These are phyloP conservation scores for Lobophora halterata DNA, from an alignment of 2,888 invertebrate genomes.

Conservation along the genomic window DNA sequence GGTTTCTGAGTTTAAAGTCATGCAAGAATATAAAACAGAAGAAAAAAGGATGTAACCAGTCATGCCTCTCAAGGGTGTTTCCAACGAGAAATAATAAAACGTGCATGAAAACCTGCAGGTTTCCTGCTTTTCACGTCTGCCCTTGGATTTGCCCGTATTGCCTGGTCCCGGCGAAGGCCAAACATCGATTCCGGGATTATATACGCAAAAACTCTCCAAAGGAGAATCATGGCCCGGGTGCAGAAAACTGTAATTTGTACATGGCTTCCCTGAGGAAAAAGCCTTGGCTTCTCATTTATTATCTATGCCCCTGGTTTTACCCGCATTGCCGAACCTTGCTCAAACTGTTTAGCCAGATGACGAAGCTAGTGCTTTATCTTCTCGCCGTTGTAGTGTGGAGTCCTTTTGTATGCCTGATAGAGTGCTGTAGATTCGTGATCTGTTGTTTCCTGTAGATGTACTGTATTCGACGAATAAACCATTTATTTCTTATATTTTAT, in stretches of 20 bases:
- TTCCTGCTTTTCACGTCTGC: too few relatives aligned
- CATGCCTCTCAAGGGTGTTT: too few relatives aligned
- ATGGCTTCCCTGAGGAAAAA: slow-evolving; percentile 46
- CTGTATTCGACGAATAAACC: background rate
- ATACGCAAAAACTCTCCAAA: too few relatives aligned
- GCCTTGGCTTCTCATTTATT: slow-evolving; percentile 43
- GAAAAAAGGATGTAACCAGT: too few relatives aligned
- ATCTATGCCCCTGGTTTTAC: slow-evolving; percentile 51
- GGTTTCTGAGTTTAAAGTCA: too few relatives aligned
- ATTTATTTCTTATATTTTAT: background rate
- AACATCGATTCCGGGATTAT: too few relatives aligned
- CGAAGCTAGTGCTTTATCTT: slow-evolving; percentile 45
- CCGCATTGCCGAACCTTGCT: slow-evolving; percentile 47
- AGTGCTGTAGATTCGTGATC: slow-evolving; percentile 36
- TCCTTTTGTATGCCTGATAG: slow-evolving; percentile 51
- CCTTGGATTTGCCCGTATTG: too few relatives aligned
- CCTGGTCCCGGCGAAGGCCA: too few relatives aligned
- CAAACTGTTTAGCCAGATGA: slow-evolving; percentile 42
- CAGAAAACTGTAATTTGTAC: slow-evolving; percentile 38
- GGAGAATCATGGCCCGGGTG: slow-evolving; percentile 24
- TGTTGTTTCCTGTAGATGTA: slow-evolving; percentile 17
- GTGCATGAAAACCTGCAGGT: too few relatives aligned
- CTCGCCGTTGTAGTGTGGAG: slow-evolving; percentile 56
- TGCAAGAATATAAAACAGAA: too few relatives aligned
- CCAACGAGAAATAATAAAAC: too few relatives aligned